Base-by-base conservation (phyloP, 2,113 vertebrate species). In the Rhabdornis inornatus region DNA sequence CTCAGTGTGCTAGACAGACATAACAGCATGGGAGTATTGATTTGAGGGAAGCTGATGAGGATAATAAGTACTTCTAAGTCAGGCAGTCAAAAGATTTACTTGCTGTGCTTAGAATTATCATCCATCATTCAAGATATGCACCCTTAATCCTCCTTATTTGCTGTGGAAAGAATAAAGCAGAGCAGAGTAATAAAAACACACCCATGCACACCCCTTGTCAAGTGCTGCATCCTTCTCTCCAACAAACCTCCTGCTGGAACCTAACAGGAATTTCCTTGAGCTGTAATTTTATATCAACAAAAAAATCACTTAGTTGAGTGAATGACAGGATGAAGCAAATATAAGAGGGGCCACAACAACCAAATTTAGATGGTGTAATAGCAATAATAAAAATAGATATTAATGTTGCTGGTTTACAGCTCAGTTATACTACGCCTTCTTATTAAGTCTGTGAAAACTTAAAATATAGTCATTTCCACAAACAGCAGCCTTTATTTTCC, bases 21-120 rank as follows among this genome's bases (percentile, higher is more conserved):
- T 56, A 94, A 66, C 85, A 95, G 65, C 10, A 7, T 93, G 85
- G 50, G 35, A 63, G 56, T 90, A 75, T 80, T 93, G 93, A n/a
- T 70, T 80, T n/a, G 39, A 90, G 37, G 57, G 75, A 75, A 74
- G 47, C 30, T 93, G 93, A 83, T 95, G 78, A 60, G 47, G 42
- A 64, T 95, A 96, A 90, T 90, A 85, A 94, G 45, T 60, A 68
- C 30, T 90, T 90, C 59, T 80, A 55, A 97, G 35, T 55, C 64
- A 75, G 30, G 57, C 70, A 90, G 79, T 86, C 71, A 96, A 81
- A 96, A 94, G 90, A 90, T 96, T 94, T 93, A 90, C 79, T 90
- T 94, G 50, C 88, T 68, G 47, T 68, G 52, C 17, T 95, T 55
- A 68, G 68, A 94, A 94, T 94, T 70, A 86, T 90, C 39, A 4